phyloP scores from a whole-genome alignment of 2,113 vertebrate species.

The Sialia sialis region DNA sequence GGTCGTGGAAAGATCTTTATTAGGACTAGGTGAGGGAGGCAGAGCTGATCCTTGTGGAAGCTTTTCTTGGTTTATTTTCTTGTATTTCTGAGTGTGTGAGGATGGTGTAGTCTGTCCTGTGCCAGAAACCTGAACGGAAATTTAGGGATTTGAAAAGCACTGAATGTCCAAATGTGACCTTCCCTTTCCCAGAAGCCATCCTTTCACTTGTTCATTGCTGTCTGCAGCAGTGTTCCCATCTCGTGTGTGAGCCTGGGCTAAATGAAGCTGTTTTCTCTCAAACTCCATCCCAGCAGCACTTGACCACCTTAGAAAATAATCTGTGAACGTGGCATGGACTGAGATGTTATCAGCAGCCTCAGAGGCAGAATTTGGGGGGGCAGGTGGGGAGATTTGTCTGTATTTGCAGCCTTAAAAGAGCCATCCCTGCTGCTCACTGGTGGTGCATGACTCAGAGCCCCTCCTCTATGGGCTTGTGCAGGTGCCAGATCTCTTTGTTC shows the following conservation, averaged over 20 bases:
- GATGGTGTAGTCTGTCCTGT: background rate
- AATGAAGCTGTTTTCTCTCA: background rate
- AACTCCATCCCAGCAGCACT: background rate
- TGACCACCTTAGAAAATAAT: background rate
- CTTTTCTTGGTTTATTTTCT: background rate
- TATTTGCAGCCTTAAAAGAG: background rate
- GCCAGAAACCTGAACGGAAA: background rate
- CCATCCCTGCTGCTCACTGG: background rate
- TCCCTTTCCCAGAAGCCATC: background rate
- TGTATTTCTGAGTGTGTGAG: background rate
- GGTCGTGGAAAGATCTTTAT: background rate
- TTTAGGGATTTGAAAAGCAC: background rate
- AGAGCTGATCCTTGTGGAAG: background rate
- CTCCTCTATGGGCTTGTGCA: background rate
- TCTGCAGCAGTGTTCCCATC: background rate
- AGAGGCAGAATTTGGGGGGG: background rate
- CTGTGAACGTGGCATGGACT: accelerated
- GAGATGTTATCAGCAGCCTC: background rate
- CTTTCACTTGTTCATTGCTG: background rate
- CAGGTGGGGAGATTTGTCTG: background rate
- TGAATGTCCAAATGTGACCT: background rate
- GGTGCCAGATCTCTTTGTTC: background rate
- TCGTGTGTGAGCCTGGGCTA: background rate
- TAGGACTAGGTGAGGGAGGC: background rate
- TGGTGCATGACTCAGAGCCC: background rate